Evolutionary conservation across 1,140 invertebrate species (phyloP), one percentile per base, ranked within the genome.

Genomic region (Tachypleus tridentatus): DNA sequence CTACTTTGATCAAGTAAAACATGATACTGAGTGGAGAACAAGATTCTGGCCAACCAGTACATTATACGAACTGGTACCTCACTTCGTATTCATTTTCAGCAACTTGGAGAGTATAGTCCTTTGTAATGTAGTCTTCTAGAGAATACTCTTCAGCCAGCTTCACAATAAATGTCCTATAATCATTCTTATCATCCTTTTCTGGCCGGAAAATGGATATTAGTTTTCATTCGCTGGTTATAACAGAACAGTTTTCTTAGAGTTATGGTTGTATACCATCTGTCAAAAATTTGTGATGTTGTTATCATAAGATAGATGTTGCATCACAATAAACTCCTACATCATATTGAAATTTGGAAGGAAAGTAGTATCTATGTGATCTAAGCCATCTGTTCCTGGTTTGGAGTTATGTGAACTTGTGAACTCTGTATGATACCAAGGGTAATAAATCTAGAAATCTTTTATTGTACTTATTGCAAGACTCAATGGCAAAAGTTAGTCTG

Each of bases 181-280:
- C 88, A 49, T 88, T 76, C 68, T 84, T 82, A 68, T 87, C 85
- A 51, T 87, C 84, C 71, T 86, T 84, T 49, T 83, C 81, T 1
- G 90, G 90, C 91, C 91, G 93, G 75, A 93, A 93, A 67, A 81
- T 64, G 85, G 84, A 72, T 84, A 90, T 54, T 91, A 87, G 49
- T 68, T 68, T n/a, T 68, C 60, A 57, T 68, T 67, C 58, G 73
- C 62, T 47, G 67, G 65, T 9, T 70, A 87, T 29, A 96, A 79
- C 72, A 93, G 80, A n/a, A 97, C 89, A 70, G 97, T 85, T 3
- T 91, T 89, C 79, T 93, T 89, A 54, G 86, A 88, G 75, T 93
- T 94, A 74, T 95, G 90, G 78, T 97, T 93, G 92, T 93, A 97
- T 67, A 97, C 85, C 88, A 97, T 93, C 75, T 94, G 87, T 93